phyloP scores from a whole-genome alignment of 1,140 invertebrate species.

The Eriocheir sinensis region DNA sequence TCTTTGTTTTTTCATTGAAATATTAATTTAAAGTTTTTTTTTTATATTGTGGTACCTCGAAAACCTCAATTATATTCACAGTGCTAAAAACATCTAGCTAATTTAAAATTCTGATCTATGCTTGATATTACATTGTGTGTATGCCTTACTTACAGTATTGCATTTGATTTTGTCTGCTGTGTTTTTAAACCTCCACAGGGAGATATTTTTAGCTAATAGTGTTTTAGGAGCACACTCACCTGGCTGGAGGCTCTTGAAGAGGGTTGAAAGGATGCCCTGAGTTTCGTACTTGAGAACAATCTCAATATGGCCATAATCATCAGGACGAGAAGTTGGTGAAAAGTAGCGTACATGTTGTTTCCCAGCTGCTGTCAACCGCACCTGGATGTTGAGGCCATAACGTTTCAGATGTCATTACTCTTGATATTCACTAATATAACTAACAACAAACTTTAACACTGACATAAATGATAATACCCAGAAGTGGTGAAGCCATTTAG shows the following conservation, averaged over 20 bases:
- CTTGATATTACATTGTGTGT: no score
- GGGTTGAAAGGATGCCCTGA: slow-evolving; percentile 56
- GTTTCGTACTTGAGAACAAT: slow-evolving; percentile 56
- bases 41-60: no score
- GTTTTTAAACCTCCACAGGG: background rate
- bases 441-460: no score
- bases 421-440: background rate
- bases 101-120: no score
- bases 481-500: no score
- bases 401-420: background rate
- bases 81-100: no score
- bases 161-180: background rate
- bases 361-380: background rate
- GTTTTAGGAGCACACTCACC: slow-evolving; percentile 49
- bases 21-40: no score
- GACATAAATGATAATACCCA: no score
- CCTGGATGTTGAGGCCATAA: background rate
- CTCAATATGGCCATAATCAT: slow-evolving; percentile 49
- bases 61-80: no score
- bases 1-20: no score
- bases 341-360: slow-evolving; percentile 62
- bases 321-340: slow-evolving; percentile 62
- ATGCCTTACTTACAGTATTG: no score
- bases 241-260: slow-evolving; percentile 60
- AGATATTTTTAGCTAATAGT: background rate